These are phyloP conservation scores for Auanema sp. DNA, from an alignment of 2,888 invertebrate genomes.

Conservation along the genomic window DNA sequence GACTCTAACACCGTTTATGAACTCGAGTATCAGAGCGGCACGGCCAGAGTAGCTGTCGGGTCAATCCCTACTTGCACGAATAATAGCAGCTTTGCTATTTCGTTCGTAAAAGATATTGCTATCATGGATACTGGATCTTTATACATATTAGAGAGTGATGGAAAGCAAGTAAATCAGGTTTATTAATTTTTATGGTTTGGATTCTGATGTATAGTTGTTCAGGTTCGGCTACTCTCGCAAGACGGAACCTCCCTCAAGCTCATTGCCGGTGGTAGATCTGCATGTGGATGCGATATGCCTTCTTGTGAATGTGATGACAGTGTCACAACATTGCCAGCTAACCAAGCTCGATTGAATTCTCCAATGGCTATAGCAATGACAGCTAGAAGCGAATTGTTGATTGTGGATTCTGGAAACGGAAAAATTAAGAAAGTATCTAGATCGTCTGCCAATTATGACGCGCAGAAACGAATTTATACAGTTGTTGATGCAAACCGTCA, in stretches of 20 bases:
- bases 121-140: slow-evolving; percentile 89
- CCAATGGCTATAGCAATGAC: slow-evolving; percentile 80
- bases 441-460: slow-evolving; percentile 71
- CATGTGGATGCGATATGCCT: slow-evolving; percentile 50
- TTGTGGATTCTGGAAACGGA: slow-evolving; percentile 76
- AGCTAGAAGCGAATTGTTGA: slow-evolving; percentile 90
- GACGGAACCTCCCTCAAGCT: slow-evolving; percentile 21
- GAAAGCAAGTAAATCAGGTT: slow-evolving; percentile 82
- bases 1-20: slow-evolving; percentile 73
- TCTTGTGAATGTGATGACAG: slow-evolving; percentile 66
- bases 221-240: slow-evolving; percentile 25
- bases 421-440: slow-evolving; percentile 69
- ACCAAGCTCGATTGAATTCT: slow-evolving; percentile 28
- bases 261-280: slow-evolving; percentile 30
- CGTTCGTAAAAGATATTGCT: slow-evolving; percentile 84
- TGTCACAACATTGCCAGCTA: slow-evolving; percentile 8
- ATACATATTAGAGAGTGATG: slow-evolving; percentile 88
- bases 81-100: slow-evolving; percentile 76
- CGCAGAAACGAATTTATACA: slow-evolving; percentile 76
- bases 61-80: slow-evolving; percentile 17
- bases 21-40: slow-evolving; percentile 29
- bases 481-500: slow-evolving; percentile 90
- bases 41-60: slow-evolving; percentile 19
- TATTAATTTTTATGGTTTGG: neutral
- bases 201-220: neutral